Conservation (phyloP, 2,113 vertebrate genomes). For the Triplophysa siluroides region DNA sequence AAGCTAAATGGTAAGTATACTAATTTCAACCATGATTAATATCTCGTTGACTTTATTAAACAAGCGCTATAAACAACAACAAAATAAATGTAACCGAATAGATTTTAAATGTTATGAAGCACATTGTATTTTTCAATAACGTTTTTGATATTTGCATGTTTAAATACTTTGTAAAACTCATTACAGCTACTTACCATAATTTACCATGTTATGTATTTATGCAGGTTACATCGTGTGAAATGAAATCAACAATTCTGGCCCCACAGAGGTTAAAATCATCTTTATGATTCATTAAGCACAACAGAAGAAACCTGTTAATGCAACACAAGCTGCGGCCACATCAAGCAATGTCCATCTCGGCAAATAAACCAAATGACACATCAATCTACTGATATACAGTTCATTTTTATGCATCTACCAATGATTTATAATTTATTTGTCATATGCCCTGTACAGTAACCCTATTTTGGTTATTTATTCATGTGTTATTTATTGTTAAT, state of each 20-base stretch:
- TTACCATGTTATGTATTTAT: constrained; percentile 10
- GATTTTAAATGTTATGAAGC: too few relatives aligned
- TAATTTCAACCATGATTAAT: not conserved
- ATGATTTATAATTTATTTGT: constrained; percentile 31
- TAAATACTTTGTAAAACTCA: too few relatives aligned
- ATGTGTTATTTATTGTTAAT: constrained; percentile 45
- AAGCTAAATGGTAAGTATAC: constrained; percentile 81
- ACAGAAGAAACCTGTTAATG: constrained; percentile 73
- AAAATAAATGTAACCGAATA: not conserved
- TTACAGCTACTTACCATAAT: too few relatives aligned
- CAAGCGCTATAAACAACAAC: not conserved
- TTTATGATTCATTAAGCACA: constrained; percentile 58
- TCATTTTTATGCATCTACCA: constrained; percentile 13
- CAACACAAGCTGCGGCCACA: not conserved
- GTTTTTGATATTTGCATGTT: too few relatives aligned
- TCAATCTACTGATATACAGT: constrained; percentile 15
- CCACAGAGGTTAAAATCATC: constrained; percentile 5
- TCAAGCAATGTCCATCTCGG: not conserved
- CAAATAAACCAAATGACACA: constrained; percentile 21
- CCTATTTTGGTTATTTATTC: constrained; percentile 54
- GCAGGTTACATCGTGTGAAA: constrained; percentile 62
- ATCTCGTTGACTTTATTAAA: not conserved
- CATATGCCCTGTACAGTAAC: constrained; percentile 57
- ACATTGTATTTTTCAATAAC: too few relatives aligned
- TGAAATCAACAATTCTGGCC: constrained; percentile 49